Conservation (phyloP, 1,140 invertebrate genomes). For the Lepidotrigona ventralis region DNA sequence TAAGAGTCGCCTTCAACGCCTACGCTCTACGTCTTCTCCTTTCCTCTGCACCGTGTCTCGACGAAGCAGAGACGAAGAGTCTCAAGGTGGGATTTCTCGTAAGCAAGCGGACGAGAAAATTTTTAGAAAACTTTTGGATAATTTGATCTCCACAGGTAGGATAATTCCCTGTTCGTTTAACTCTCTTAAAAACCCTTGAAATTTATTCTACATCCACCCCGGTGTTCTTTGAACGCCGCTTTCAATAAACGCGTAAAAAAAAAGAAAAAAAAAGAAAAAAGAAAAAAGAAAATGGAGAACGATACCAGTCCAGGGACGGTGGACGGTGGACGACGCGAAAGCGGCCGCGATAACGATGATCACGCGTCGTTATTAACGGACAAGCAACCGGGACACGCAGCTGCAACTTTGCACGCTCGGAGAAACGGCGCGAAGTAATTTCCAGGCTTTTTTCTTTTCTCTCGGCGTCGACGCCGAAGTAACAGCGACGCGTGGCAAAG, state of each 20-base stretch:
- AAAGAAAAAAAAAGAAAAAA: too few relatives aligned
- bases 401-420: neutral
- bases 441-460: neutral
- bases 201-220: too few relatives aligned
- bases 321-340: neutral
- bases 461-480: neutral
- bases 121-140: too few relatives aligned
- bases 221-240: too few relatives aligned
- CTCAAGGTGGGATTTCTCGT: neutral
- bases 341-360: neutral
- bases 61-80: neutral
- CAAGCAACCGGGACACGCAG: neutral
- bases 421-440: neutral
- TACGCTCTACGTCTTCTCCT: slow-evolving; percentile 18
- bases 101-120: too few relatives aligned
- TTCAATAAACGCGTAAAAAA: too few relatives aligned
- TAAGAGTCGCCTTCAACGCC: slow-evolving; percentile 26
- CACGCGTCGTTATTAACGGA: neutral
- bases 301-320: neutral
- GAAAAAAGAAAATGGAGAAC: neutral
- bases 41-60: neutral
- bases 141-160: too few relatives aligned
- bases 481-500: neutral
- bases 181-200: too few relatives aligned
- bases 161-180: too few relatives aligned